Evolutionary conservation across 2,888 invertebrate species (phyloP).

Genomic region (Escarpia spicata): DNA sequence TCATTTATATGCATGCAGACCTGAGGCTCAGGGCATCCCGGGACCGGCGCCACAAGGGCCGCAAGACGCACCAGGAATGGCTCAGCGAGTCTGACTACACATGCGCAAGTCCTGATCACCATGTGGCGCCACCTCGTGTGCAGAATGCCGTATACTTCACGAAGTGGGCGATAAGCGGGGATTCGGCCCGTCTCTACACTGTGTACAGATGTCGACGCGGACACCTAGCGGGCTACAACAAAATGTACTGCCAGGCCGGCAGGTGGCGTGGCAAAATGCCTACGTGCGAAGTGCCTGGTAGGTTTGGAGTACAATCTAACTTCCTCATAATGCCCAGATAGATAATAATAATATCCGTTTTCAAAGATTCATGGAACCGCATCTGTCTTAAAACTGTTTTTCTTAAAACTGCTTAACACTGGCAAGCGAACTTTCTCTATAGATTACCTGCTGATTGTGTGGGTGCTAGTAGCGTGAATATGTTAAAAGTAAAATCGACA

Average conservation of each 20-base stretch:
- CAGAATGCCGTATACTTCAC: not conserved
- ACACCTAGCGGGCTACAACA: not conserved
- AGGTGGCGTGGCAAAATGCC: not conserved
- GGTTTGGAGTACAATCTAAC: not conserved
- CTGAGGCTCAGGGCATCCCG: not conserved
- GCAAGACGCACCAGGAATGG: not conserved
- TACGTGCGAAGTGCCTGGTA: not conserved
- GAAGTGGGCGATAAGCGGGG: not conserved
- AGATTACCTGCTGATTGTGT: too few relatives aligned
- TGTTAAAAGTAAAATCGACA: too few relatives aligned
- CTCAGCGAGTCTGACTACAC: not conserved
- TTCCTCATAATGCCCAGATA: not conserved
- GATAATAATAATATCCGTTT: not conserved
- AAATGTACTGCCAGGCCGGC: conserved; percentile 1
- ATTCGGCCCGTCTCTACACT: conserved; percentile 6
- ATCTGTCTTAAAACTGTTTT: too few relatives aligned
- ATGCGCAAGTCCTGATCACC: not conserved
- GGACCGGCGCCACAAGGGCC: not conserved
- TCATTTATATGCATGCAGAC: not conserved
- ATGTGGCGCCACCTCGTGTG: not conserved
- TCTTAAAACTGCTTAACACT: too few relatives aligned
- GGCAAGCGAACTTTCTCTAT: too few relatives aligned
- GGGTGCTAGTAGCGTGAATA: too few relatives aligned
- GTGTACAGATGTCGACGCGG: conserved; percentile 7
- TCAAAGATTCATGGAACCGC: too few relatives aligned